Conservation (phyloP, 2,797 vertebrate species). For the Sandelia bainsii region DNA sequence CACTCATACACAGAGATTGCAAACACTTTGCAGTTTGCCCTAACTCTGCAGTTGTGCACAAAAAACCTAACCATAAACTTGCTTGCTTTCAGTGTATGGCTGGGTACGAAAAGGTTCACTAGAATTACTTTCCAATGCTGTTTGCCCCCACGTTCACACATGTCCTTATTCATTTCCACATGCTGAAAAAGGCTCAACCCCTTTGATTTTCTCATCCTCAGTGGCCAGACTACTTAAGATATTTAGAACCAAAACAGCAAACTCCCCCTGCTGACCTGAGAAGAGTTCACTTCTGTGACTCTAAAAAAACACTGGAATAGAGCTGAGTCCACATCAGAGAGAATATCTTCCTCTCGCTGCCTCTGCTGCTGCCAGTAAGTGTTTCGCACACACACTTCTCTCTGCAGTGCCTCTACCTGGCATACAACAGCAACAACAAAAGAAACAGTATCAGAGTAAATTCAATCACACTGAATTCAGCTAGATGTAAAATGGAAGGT, state of each 20-base stretch:
- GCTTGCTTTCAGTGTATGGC: background rate
- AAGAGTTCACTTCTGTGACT: slow-evolving; percentile 47
- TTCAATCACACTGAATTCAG: background rate
- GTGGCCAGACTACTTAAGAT: background rate
- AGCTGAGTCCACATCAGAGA: slow-evolving; percentile 79
- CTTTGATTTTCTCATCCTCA: slow-evolving; percentile 14
- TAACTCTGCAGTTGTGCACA: background rate
- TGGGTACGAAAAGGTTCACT: slow-evolving; percentile 16
- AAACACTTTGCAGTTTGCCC: background rate
- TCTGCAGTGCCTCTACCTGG: slow-evolving; percentile 86
- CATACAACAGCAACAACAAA: slow-evolving; percentile 28
- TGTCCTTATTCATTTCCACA: slow-evolving; percentile 11
- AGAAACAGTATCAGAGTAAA: background rate
- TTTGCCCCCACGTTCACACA: background rate
- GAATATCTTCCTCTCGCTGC: slow-evolving; percentile 84
- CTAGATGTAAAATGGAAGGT: slow-evolving; percentile 1
- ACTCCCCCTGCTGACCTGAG: slow-evolving; percentile 61
- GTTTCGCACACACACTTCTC: slow-evolving; percentile 81
- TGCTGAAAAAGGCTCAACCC: slow-evolving; percentile 18
- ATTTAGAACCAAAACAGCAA: slow-evolving; percentile 25
- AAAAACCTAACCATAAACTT: background rate
- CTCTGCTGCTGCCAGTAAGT: slow-evolving; percentile 85
- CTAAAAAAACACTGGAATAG: slow-evolving; percentile 67
- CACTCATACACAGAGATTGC: background rate
- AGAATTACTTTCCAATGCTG: slow-evolving; percentile 17